Percentiles rank a stretch among this genome's conserved stretches.
These are phyloP conservation scores for Herpailurus yagouaroundi DNA, from an alignment of 2,113 vertebrate genomes.

Conservation along the genomic window DNA sequence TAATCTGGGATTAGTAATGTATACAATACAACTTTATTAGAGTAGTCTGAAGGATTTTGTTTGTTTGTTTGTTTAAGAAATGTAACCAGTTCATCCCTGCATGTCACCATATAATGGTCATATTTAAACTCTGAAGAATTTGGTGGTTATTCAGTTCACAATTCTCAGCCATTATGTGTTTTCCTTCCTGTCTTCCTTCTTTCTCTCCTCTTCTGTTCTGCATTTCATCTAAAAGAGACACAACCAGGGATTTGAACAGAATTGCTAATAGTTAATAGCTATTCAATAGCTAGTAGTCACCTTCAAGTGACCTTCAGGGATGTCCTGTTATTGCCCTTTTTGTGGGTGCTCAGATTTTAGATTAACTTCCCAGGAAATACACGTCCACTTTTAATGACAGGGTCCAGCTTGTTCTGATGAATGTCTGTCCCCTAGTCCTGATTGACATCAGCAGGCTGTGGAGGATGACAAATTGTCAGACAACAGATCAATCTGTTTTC, in stretches of 20 bases:
- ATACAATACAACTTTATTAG: neutral
- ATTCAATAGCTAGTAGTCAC: neutral
- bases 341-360: slow-evolving; percentile 59
- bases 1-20: neutral
- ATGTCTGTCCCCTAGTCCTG: slow-evolving; percentile 81
- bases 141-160: neutral
- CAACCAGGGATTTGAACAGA: neutral
- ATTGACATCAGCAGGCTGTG: slow-evolving; percentile 79
- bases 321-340: neutral
- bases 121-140: slow-evolving; percentile 6
- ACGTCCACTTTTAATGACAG: slow-evolving; percentile 65
- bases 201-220: neutral
- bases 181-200: neutral
- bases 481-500: slow-evolving; percentile 88
- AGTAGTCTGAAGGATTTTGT: neutral
- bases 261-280: neutral
- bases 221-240: neutral
- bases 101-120: neutral
- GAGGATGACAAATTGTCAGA: slow-evolving; percentile 87
- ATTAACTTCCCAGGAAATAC: slow-evolving; percentile 39
- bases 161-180: neutral
- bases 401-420: slow-evolving; percentile 71
- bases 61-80: neutral
- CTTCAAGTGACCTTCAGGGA: slow-evolving; percentile 11
- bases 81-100: neutral